These are phyloP conservation scores for Margarornis squamiger DNA, from an alignment of 2,797 vertebrate genomes.

Conservation along the genomic window DNA sequence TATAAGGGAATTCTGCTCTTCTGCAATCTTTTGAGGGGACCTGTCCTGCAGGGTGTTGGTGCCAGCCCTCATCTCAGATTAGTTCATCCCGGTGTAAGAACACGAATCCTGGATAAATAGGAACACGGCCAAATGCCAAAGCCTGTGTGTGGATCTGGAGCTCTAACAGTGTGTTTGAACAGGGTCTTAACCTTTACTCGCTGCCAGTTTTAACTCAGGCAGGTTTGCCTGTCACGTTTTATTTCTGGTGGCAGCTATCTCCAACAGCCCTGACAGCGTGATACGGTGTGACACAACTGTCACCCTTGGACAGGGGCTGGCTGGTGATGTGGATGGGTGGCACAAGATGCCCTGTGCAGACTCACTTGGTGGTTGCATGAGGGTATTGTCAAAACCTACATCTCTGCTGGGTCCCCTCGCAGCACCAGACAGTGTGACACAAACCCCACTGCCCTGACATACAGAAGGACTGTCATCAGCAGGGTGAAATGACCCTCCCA, in stretches of 20 bases:
- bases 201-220: background rate
- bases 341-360: background rate
- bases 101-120: background rate
- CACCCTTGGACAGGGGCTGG: accelerated
- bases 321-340: accelerated
- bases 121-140: background rate
- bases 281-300: background rate
- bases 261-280: background rate
- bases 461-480: background rate
- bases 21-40: background rate
- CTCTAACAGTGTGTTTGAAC: background rate
- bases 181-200: background rate
- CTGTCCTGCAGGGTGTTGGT: accelerated
- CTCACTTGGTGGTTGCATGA: accelerated
- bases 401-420: background rate
- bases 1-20: background rate
- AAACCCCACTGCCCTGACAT: background rate
- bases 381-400: background rate
- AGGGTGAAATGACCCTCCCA: background rate
- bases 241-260: background rate
- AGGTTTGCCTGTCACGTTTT: background rate
- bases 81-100: background rate
- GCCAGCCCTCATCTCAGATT: accelerated
- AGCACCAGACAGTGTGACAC: background rate
- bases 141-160: background rate